These are phyloP conservation scores for Sebastes jordani DNA, from an alignment of 2,797 vertebrate genomes.

Conservation along the genomic window DNA sequence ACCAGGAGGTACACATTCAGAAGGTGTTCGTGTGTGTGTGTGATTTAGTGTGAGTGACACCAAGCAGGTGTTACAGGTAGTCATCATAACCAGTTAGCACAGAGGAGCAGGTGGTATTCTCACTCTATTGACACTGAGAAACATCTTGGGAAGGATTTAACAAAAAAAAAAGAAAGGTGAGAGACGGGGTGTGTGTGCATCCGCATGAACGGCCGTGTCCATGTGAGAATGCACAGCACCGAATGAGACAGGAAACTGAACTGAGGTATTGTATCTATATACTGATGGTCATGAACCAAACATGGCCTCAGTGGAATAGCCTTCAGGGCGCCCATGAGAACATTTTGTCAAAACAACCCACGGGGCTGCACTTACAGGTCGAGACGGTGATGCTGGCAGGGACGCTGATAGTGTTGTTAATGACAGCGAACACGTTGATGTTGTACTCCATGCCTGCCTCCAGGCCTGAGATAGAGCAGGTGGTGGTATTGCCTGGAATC, in stretches of 20 bases:
- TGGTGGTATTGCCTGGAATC: slow-evolving; percentile 89
- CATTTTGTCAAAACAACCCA: neutral
- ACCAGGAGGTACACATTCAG: slow-evolving; percentile 37
- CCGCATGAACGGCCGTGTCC: neutral
- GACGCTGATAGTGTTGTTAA: slow-evolving; percentile 89
- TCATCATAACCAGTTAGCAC: slow-evolving; percentile 30
- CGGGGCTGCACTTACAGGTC: slow-evolving; percentile 88
- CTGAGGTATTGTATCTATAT: neutral
- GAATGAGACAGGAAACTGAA: neutral
- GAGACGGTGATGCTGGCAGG: slow-evolving; percentile 88
- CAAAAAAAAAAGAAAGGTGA: slow-evolving; percentile 17
- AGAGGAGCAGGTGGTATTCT: slow-evolving; percentile 34
- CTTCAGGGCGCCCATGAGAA: neutral
- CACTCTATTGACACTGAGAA: slow-evolving; percentile 34
- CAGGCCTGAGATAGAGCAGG: slow-evolving; percentile 87
- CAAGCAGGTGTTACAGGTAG: slow-evolving; percentile 36
- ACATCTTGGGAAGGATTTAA: slow-evolving; percentile 4
- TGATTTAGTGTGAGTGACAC: slow-evolving; percentile 29
- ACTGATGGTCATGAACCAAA: neutral
- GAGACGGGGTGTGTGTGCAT: neutral
- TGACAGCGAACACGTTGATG: slow-evolving; percentile 92
- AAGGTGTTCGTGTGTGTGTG: neutral
- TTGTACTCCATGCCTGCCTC: slow-evolving; percentile 94
- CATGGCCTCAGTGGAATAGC: neutral
- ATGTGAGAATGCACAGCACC: neutral